Evolutionary conservation across 1,140 invertebrate genomes (phyloP).

Genomic region (Drosophila asahinai): DNA sequence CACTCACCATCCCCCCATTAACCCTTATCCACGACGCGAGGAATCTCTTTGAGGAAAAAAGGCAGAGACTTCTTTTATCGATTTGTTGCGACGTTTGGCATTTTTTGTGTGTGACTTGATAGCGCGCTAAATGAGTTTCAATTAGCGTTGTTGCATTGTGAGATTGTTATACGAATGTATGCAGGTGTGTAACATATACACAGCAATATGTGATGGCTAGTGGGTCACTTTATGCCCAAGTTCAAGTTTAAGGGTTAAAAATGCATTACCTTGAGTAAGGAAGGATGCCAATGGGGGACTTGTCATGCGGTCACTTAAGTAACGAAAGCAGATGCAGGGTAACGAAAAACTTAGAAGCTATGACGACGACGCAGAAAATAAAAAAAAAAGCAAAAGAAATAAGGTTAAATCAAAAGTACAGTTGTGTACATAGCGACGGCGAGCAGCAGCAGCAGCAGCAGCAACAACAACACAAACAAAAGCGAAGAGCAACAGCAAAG

Average conservation of each 20-base stretch:
- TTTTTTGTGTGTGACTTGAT: conserved; percentile 58
- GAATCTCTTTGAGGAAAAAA: conserved; percentile 12
- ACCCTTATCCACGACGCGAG: conserved; percentile 5
- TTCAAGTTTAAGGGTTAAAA: conserved; percentile 61
- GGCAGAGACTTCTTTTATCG: conserved; percentile 37
- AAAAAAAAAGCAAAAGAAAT: conserved; percentile 77
- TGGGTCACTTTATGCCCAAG: conserved; percentile 21
- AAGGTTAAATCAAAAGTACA: conserved; percentile 84
- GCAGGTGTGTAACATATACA: not conserved
- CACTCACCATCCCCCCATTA: conserved; percentile 1
- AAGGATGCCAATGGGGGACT: conserved; percentile 4
- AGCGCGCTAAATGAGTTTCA: conserved; percentile 79
- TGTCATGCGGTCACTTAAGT: conserved; percentile 10
- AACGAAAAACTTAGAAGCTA: conserved; percentile 37
- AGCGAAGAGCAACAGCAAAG: conserved; percentile 61
- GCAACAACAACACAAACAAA: conserved; percentile 72
- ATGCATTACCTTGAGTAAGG: not conserved
- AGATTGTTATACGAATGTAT: conserved; percentile 7
- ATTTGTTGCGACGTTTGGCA: conserved; percentile 54
- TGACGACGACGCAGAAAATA: conserved; percentile 47
- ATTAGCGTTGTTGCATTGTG: conserved; percentile 60
- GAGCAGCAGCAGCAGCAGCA: conserved; percentile 70
- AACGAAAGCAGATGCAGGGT: conserved; percentile 17
- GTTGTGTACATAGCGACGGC: conserved; percentile 81
- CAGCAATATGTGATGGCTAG: not conserved